Base-by-base conservation (phyloP, 2,888 invertebrate genomes). In the Tetragonisca angustula region DNA sequence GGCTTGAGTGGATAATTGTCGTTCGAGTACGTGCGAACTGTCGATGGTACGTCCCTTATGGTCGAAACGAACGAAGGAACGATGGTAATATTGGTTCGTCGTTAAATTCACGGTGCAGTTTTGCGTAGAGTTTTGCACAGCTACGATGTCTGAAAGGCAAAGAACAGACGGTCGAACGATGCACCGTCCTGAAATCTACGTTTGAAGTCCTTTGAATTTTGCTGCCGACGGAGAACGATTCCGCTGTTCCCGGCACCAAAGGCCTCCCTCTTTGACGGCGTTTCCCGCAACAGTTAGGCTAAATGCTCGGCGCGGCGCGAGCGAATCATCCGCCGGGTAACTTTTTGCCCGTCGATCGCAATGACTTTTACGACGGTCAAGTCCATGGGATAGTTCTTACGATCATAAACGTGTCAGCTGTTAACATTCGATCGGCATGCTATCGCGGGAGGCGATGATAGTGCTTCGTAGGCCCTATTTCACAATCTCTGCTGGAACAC, bases 181-280 rank as follows among this genome's bases (percentile, higher is more conserved):
- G 90, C 90, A 90, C 93, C 93, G 93, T 91, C 91, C 91, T 92
- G 90, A 93, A 92, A 91, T 93, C 92, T 92, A 91, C 92, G 92
- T 93, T 90, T 91, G 27, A 27, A 27, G 92, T 84, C 87, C 91
- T 89, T 86, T 89, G 91, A 92, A 92, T 93, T 93, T 93, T 93
- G 90, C 86, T 84, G 73, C 81, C 88, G 87, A 79, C 88, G 61
- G 79, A 68, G 62, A 52, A 5, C 76, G 89, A 85, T 89, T 81
- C 80, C 72, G 72, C 73, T 49, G 68, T 69, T 70, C 81, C 61
- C 83, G 72, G 73, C 68, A 43, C 62, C 73, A 17, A 24, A 24
- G 62, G 52, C 88, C 70, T 85, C 86, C 82, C 84, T 54, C 69
- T 79, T 79, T 83, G 91, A 92, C 90, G 93, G 92, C 90, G 91